Evolutionary conservation across 2,797 vertebrate genomes (phyloP).

Genomic region (Synanceia verrucosa): DNA sequence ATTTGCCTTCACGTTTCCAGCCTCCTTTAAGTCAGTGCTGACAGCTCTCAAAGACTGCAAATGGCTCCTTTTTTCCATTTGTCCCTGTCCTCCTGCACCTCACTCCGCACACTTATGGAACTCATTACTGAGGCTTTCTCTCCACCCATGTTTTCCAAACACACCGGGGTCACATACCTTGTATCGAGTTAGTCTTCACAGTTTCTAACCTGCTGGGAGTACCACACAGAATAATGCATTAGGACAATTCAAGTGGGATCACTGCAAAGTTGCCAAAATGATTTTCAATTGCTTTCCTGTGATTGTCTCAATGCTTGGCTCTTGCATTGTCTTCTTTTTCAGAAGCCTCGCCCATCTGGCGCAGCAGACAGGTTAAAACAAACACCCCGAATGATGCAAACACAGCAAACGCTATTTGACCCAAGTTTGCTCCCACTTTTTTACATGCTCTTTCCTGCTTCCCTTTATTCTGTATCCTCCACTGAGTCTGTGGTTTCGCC

Average conservation of each 20-base stretch:
- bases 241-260: slow-evolving; percentile 19
- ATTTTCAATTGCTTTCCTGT: slow-evolving; percentile 60
- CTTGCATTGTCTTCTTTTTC: slow-evolving; percentile 27
- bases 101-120: slow-evolving; percentile 17
- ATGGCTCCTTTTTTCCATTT: slow-evolving; percentile 2
- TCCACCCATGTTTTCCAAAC: slow-evolving; percentile 10
- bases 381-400: slow-evolving; percentile 26
- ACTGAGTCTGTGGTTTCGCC: neutral
- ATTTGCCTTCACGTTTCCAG: neutral
- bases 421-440: neutral
- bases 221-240: neutral
- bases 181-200: slow-evolving; percentile 1
- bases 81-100: slow-evolving; percentile 21
- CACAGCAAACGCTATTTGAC: neutral
- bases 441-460: neutral
- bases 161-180: slow-evolving; percentile 1
- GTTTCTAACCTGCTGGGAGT: slow-evolving; percentile 6
- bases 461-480: neutral
- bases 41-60: neutral
- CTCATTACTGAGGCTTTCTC: slow-evolving; percentile 7
- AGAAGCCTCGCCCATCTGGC: slow-evolving; percentile 39
- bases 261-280: slow-evolving; percentile 16
- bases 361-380: slow-evolving; percentile 22
- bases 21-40: neutral
- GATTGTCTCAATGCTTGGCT: slow-evolving; percentile 44